These are phyloP conservation scores for Tapirus indicus DNA, from an alignment of 2,797 vertebrate species.

Conservation along the genomic window DNA sequence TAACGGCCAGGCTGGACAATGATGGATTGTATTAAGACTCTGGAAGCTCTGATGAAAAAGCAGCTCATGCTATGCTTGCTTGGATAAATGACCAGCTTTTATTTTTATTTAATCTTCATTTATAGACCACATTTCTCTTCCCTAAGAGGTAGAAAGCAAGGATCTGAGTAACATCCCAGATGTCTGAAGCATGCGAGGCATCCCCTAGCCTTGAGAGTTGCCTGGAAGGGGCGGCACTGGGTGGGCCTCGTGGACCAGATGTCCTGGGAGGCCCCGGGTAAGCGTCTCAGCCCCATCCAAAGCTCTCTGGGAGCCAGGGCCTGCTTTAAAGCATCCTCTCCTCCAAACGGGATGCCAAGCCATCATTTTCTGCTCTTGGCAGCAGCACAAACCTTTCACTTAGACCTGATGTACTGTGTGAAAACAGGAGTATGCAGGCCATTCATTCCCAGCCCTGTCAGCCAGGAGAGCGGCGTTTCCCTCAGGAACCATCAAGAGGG, in stretches of 20 bases:
- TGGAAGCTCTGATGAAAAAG: background rate
- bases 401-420: slow-evolving; percentile 80
- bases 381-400: slow-evolving; percentile 82
- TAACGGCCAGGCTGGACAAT: background rate
- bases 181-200: slow-evolving; percentile 57
- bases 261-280: slow-evolving; percentile 37
- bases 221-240: slow-evolving; percentile 23
- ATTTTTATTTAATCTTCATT: slow-evolving; percentile 56
- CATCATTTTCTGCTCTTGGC: slow-evolving; percentile 79
- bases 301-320: slow-evolving; percentile 50
- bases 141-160: slow-evolving; percentile 13
- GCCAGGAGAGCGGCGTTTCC: slow-evolving; percentile 43
- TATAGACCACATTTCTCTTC: slow-evolving; percentile 41
- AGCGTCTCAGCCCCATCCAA: background rate
- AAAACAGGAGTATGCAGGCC: slow-evolving; percentile 73
- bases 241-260: slow-evolving; percentile 68
- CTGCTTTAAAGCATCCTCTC: slow-evolving; percentile 70
- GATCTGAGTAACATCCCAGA: slow-evolving; percentile 72
- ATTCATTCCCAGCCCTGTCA: slow-evolving; percentile 76
- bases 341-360: slow-evolving; percentile 47
- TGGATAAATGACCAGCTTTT: background rate
- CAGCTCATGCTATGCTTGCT: background rate
- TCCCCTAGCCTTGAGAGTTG: slow-evolving; percentile 12
- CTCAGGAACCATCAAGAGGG: slow-evolving; percentile 35
- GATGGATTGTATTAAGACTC: background rate